phyloP scores from a whole-genome alignment of 2,888 invertebrate species.

The Eupeodes luniger region DNA sequence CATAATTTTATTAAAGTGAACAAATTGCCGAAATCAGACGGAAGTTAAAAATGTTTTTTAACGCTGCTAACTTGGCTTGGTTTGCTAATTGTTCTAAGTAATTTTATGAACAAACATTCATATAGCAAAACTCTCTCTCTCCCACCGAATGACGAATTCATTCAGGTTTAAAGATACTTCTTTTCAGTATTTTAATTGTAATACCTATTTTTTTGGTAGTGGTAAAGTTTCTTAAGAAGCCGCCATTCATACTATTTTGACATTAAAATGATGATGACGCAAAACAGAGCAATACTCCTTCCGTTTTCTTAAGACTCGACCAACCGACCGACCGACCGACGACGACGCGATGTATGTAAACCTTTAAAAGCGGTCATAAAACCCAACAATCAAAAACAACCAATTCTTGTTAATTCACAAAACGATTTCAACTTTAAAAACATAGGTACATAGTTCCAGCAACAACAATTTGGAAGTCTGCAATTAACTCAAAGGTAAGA shows the following conservation, averaged over 20 bases:
- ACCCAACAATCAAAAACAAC: constrained; percentile 56
- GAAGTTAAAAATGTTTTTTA: constrained; percentile 43
- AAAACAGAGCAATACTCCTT: constrained; percentile 31
- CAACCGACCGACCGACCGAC: too few species aligned
- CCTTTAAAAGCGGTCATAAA: constrained; percentile 63
- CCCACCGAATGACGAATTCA: constrained; percentile 27
- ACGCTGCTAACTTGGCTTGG: constrained; percentile 24
- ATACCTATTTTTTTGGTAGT: constrained; percentile 27
- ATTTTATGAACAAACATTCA: neutral
- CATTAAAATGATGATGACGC: constrained; percentile 27
- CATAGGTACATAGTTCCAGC: neutral
- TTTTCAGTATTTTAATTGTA: constrained; percentile 63
- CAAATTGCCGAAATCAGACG: constrained; percentile 24
- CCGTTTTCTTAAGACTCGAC: constrained; percentile 30
- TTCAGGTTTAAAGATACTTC: constrained; percentile 20
- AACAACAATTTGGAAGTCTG: constrained; percentile 49
- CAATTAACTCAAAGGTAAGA: constrained; percentile 49
- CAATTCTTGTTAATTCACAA: constrained; percentile 65
- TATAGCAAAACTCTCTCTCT: constrained; percentile 5
- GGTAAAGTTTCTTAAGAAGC: constrained; percentile 65
- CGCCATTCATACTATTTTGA: constrained; percentile 28
- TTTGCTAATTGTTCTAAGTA: constrained; percentile 56
- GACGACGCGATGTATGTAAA: neutral
- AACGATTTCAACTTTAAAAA: neutral
- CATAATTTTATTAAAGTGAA: neutral